Evolutionary conservation across 92 coral and sea anemone species (phyloP), one percentile per base, ranked within the genome.

Genomic region (Blastomussa wellsi): DNA sequence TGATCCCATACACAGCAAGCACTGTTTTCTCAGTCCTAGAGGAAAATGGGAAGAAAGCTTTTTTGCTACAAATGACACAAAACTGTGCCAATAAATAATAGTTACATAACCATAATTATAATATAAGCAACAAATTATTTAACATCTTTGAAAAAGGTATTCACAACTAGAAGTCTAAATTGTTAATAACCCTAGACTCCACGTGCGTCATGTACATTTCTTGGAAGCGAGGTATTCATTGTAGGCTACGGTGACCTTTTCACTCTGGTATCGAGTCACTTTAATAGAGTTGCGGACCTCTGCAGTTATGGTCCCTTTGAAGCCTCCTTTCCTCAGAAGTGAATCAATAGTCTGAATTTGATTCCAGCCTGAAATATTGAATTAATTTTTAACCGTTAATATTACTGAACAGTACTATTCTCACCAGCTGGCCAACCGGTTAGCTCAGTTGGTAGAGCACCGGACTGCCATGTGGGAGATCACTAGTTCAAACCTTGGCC

Each of bases 211-310:
- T 74, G 87, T 74, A 33, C 72, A 44, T 8, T 76, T 80, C 44
- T 75, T 83, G 62, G 87, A 88, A 0, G 99, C 98, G 74, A 88
- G 77, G 82, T 95, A 97, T 93, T 97, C 99, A 44, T 78, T 94
- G 85, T 97, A 97, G 77, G 91, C 87, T 77, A 97, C 99, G 11
- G 95, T 92, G 47, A 97, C 98, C 86, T 97, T 97, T 86, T 97
- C 99, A 89, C 99, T 97, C 90, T 95, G 99, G 85, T 97, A 97
- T 38, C 99, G 92, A 44, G 95, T 93, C 59, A 97, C 93, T 88
- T 97, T 97, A 20, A 95, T 85, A n/a, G 99, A 92, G 60, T 87
- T 95, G 42, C 98, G 97, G 32, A 95, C 92, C 51, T 93, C 95
- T 1, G 98, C 95, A 35, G 95, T 89, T 72, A 97, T 97, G 28